Conservation (phyloP, 2,113 vertebrate species). For the Nanorana parkeri region DNA sequence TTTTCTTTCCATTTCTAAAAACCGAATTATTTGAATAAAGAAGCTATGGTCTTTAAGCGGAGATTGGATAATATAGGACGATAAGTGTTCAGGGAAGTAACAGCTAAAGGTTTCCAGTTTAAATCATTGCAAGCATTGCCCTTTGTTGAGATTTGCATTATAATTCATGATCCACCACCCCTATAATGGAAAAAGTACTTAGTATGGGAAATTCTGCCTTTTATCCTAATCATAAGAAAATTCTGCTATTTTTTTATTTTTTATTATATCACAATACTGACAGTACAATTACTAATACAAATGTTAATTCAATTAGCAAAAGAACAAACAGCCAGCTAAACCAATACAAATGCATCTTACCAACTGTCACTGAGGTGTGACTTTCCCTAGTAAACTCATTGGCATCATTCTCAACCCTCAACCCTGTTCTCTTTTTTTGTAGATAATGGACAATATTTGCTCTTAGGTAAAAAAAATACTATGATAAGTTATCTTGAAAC, state of each 20-base stretch:
- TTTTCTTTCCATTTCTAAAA: not conserved
- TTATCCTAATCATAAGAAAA: slow-evolving; percentile 16
- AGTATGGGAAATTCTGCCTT: not conserved
- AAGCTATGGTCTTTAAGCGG: not conserved
- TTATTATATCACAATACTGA: slow-evolving; percentile 4
- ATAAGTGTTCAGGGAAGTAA: slow-evolving; percentile 10
- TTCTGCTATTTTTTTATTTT: slow-evolving; percentile 3
- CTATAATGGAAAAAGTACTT: slow-evolving; percentile 16
- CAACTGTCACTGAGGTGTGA: no score
- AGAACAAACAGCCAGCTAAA: no score
- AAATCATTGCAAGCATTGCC: slow-evolving; percentile 22
- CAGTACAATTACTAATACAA: no score
- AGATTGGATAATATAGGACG: slow-evolving; percentile 15
- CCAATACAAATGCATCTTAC: no score
- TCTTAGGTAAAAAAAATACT: no score
- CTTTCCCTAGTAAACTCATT: no score
- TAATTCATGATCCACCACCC: slow-evolving; percentile 37
- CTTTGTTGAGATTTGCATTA: slow-evolving; percentile 33
- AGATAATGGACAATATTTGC: no score
- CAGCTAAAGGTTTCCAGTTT: slow-evolving; percentile 3
- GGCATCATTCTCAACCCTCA: no score
- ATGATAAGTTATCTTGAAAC: no score
- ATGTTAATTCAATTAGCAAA: no score
- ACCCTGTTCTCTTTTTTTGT: no score
- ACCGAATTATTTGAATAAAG: not conserved